Conservation (phyloP, 2,113 vertebrate species). For the Aphelocoma coerulescens region DNA sequence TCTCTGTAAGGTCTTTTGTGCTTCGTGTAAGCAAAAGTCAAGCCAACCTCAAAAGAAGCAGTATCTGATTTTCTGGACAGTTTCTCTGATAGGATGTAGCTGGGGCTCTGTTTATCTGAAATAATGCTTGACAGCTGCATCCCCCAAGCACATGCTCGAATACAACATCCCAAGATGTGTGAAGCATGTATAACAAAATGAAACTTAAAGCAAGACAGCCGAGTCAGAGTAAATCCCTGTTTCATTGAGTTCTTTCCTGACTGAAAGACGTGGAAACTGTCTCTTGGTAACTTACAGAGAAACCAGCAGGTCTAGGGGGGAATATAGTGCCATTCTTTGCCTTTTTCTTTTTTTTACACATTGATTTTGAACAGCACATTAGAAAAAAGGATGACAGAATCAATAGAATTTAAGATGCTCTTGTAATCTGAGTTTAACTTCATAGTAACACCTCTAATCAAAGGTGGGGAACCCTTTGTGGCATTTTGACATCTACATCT, state of each 20-base stretch:
- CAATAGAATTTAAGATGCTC: slow-evolving; percentile 65
- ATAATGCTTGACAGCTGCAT: slow-evolving; percentile 55
- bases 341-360: background rate
- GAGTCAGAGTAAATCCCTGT: slow-evolving; percentile 35
- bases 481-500: slow-evolving; percentile 63
- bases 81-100: slow-evolving; percentile 45
- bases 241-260: slow-evolving; percentile 22
- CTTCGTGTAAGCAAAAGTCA: slow-evolving; percentile 23
- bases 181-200: slow-evolving; percentile 43
- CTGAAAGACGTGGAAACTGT: background rate
- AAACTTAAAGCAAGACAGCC: slow-evolving; percentile 51
- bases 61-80: slow-evolving; percentile 57
- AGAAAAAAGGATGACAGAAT: slow-evolving; percentile 63
- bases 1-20: slow-evolving; percentile 23
- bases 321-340: background rate
- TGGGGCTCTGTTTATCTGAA: slow-evolving; percentile 49
- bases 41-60: slow-evolving; percentile 7
- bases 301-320: background rate
- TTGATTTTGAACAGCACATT: slow-evolving; percentile 48
- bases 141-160: slow-evolving; percentile 29
- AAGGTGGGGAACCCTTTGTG: slow-evolving; percentile 30
- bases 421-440: slow-evolving; percentile 65
- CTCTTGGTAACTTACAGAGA: slow-evolving; percentile 44
- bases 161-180: slow-evolving; percentile 27
- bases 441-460: slow-evolving; percentile 65